Evolutionary conservation across 2,113 vertebrate species (phyloP).

Genomic region (Podarcis raffonei): DNA sequence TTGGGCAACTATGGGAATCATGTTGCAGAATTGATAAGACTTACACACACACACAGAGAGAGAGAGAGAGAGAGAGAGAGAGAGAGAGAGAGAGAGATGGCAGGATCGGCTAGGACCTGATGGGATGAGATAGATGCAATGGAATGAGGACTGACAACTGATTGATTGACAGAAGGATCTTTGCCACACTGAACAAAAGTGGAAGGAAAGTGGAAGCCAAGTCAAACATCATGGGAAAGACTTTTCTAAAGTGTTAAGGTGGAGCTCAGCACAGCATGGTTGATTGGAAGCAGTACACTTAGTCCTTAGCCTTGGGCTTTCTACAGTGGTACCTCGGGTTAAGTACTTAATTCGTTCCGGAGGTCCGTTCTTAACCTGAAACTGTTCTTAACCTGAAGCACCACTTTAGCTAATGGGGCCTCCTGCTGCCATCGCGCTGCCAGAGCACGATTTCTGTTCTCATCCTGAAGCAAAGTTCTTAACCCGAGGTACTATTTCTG

Average conservation of each 20-base stretch:
- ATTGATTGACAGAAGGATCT: neutral
- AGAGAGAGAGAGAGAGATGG: neutral
- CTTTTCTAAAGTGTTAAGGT: neutral
- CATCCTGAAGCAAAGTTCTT: no score
- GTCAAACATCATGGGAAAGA: neutral
- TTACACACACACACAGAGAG: neutral
- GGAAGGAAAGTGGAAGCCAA: conserved; percentile 15
- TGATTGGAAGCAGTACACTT: neutral
- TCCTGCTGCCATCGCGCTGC: no score
- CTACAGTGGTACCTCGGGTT: no score
- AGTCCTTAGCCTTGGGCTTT: neutral
- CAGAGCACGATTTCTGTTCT: no score
- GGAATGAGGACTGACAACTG: neutral
- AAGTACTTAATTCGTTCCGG: no score
- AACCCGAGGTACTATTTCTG: no score
- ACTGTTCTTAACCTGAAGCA: no score
- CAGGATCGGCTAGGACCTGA: neutral
- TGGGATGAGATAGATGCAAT: neutral
- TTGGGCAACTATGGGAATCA: neutral
- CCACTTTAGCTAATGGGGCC: no score
- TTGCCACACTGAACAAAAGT: neutral
- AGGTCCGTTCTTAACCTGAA: no score
- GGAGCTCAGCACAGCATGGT: neutral
- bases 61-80: no score
- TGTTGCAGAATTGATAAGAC: neutral